Evolutionary conservation across 2,797 vertebrate species (phyloP).

Genomic region (Falco peregrinus): DNA sequence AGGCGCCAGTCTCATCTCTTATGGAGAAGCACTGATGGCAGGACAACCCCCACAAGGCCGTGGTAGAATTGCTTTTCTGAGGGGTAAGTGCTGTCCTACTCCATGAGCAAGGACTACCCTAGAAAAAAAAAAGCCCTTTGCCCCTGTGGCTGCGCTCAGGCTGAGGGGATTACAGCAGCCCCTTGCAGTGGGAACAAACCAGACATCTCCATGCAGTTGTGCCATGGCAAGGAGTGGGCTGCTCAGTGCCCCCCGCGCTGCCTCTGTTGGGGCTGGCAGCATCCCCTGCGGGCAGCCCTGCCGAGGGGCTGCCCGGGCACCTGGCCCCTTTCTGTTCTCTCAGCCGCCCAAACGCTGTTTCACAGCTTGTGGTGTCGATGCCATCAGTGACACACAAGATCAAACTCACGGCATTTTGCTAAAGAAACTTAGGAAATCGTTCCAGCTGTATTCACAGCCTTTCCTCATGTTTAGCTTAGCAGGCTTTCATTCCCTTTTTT

Average conservation of each 20-base stretch:
- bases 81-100: background rate
- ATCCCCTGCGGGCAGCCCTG: background rate
- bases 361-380: background rate
- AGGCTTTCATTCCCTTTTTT: background rate
- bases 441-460: background rate
- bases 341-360: rapidly evolving
- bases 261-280: background rate
- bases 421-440: background rate
- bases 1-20: background rate
- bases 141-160: rapidly evolving
- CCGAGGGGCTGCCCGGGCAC: rapidly evolving
- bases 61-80: background rate
- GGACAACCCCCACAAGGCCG: background rate
- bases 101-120: background rate
- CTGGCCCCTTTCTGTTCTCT: background rate
- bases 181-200: background rate
- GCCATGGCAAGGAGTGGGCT: rapidly evolving
- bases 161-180: background rate
- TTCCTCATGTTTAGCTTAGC: background rate
- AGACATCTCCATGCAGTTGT: background rate
- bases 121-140: background rate
- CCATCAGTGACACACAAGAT: background rate
- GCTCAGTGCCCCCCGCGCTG: background rate
- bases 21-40: background rate
- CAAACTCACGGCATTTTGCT: background rate